Base-by-base conservation (phyloP, 2,113 vertebrate species). In the Campylomormyrus numenius region DNA sequence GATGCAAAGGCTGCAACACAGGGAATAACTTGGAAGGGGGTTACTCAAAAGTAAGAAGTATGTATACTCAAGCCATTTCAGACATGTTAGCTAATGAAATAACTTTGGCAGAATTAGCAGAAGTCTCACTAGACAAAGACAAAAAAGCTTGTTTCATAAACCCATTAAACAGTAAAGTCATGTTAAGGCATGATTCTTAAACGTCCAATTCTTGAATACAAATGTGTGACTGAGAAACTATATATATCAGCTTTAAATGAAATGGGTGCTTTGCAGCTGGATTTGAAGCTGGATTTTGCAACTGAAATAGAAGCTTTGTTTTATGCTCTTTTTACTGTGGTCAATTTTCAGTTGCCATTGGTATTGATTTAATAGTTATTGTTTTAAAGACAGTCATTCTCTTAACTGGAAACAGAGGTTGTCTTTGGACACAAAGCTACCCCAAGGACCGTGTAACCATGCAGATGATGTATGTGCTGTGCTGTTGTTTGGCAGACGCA, bases 321-420 rank as follows among this genome's bases (percentile, higher is more conserved):
- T 88, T 45, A 66, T 31, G 87, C 56, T 46, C 8, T 88, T 62
- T 11, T 62, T 58, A 66, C 31, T 58, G 52, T 45, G 53, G 58
- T 88, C 5, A 39, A 45, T 31, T 45, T 88, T 88, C 19, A 31
- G 19, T 45, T 88, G 52, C 56, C 39, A 17, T 62, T 88, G 56
- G 19, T 88, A 35, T 62, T 88, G 53, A 58, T 88, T 66, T 88
- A 66, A 9, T 62, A 11, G 52, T 46, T 35, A 87, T 87, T 88
- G 87, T 66, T 35, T 58, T 35, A 74, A 83, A 53, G 88, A 49
- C 74, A 84, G 19, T 45, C 89, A 56, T 56, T 53, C 35, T 77
- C 74, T 52, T 89, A 89, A 84, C 50, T 89, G 87, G 35, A 88
- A 62, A 45, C 87, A 88, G 50, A 58, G 5, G 31, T 89, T 84